Conservation (phyloP, 2,888 invertebrate species). For the Sepioteuthis lessoniana region DNA sequence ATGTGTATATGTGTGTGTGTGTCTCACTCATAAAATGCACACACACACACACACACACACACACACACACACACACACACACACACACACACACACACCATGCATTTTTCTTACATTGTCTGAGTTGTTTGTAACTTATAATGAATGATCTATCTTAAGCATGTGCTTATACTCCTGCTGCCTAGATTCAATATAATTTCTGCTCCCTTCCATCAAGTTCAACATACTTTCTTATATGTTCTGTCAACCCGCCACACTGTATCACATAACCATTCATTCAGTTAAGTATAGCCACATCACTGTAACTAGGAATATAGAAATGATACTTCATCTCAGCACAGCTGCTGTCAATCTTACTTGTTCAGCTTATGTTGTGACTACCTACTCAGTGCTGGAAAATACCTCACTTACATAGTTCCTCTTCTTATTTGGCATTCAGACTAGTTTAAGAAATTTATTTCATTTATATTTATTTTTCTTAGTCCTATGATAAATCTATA, state of each 20-base stretch:
- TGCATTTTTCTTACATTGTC: no score
- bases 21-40: no score
- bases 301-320: not conserved
- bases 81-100: no score
- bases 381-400: not conserved
- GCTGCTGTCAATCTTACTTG: not conserved
- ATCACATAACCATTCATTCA: not conserved
- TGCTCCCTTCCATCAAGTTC: not conserved
- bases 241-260: not conserved
- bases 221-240: not conserved
- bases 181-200: not conserved
- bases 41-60: not conserved
- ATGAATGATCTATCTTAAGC: not conserved
- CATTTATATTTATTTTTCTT: not conserved
- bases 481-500: not conserved
- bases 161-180: not conserved
- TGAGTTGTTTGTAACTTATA: not conserved
- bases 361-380: not conserved
- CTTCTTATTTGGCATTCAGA: not conserved
- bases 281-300: not conserved
- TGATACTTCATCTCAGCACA: not conserved
- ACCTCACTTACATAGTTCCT: not conserved
- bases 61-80: not conserved
- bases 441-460: not conserved
- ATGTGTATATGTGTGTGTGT: no score